phyloP scores from a whole-genome alignment of 2,888 invertebrate species.

The Eremobia ochroleuca region DNA sequence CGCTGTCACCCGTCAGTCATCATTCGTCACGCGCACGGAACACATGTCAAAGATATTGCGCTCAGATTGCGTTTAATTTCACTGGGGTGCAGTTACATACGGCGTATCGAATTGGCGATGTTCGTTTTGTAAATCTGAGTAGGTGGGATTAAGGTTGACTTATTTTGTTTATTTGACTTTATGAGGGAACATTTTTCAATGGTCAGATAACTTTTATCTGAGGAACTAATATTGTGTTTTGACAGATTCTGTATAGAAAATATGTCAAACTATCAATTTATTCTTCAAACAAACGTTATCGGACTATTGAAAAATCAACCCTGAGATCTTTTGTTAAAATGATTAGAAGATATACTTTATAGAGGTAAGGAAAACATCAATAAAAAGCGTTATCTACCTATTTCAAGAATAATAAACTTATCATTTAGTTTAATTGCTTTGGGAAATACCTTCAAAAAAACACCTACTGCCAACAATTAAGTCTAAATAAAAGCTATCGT shows the following conservation, averaged over 20 bases:
- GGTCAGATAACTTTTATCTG: not conserved
- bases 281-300: not conserved
- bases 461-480: slow-evolving; percentile 33
- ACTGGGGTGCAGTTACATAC: slow-evolving; percentile 73
- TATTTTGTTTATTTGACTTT: not conserved
- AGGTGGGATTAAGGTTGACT: not conserved
- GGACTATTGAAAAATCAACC: not conserved
- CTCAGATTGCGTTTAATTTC: slow-evolving; percentile 78
- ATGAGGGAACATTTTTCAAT: not conserved
- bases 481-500: slow-evolving; percentile 35
- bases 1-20: slow-evolving; percentile 82
- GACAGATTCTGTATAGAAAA: not conserved
- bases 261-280: too few relatives aligned
- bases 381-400: not conserved
- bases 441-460: not conserved
- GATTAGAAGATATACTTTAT: not conserved
- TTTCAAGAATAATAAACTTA: not conserved
- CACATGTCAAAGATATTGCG: slow-evolving; percentile 81
- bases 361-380: not conserved
- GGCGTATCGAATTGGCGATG: slow-evolving; percentile 67
- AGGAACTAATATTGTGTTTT: not conserved
- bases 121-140: slow-evolving; percentile 64
- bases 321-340: not conserved
- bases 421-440: not conserved
- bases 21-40: slow-evolving; percentile 85